Evolutionary conservation across 2,888 invertebrate genomes (phyloP), one percentile per base, ranked within the genome.

Genomic region (Epirrhoe tristata): DNA sequence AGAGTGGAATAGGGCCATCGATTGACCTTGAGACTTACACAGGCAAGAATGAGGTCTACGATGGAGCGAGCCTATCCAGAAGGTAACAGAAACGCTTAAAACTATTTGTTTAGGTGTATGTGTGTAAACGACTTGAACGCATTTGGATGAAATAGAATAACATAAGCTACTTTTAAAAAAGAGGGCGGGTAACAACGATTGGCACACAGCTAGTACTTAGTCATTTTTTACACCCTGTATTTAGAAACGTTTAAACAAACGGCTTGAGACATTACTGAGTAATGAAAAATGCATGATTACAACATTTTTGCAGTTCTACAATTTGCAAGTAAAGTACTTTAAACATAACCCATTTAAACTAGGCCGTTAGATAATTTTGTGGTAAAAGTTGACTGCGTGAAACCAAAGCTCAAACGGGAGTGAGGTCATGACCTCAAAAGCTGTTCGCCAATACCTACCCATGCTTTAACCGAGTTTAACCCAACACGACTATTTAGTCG

Each of bases 201-300:
- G 24, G n/a, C n/a, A 24, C 24, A 24, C 24, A 24, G 24, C 3
- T 24, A 43, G 0, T 12, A 43, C 0, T 12, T 10, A 39, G 14
- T 14, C 14, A 16, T 7, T 14, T 48, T 14, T 34, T 54, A 16
- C 54, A 54, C 54, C 8, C n/a, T 54, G 14, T 53, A 43, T 51
- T 39, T 56, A 48, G 56, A 56, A 46, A 16, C 39, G 59, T 14
- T 43, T 17, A 50, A 63, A 58, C 60, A 65, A 66, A 66, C 60
- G 56, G 34, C 50, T 60, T 66, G 34, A 12, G 31, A 50, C 58
- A 59, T 55, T 55, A 36, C 58, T n/a, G 51, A 54, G 34, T 54
- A 7, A 54, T 14, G 34, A 54, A 54, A 54, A 36, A 16, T 48
- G 48, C 48, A 16, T 6, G 0, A 16, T 6, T 48, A 7, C 16